phyloP scores from a whole-genome alignment of 2,888 invertebrate species.

The Pheosia gnoma region DNA sequence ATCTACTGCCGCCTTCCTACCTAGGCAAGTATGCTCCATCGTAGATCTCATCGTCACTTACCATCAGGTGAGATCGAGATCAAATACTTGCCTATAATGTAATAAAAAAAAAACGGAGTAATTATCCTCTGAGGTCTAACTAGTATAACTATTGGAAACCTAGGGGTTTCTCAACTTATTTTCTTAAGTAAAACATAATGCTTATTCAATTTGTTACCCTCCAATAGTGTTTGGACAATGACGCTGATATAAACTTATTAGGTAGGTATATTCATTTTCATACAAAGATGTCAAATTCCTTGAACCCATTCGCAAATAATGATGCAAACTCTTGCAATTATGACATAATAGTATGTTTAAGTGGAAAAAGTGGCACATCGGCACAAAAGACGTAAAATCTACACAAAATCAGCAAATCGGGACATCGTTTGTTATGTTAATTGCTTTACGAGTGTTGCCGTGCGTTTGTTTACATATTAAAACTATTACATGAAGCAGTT shows the following conservation, averaged over 20 bases:
- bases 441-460: constrained; percentile 25
- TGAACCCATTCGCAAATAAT: neutral
- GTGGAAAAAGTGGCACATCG: constrained; percentile 8
- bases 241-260: neutral
- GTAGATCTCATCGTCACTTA: too few species aligned
- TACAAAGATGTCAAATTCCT: neutral
- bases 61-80: too few species aligned
- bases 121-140: too few species aligned
- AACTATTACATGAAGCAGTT: constrained; percentile 7
- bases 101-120: too few species aligned
- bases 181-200: too few species aligned
- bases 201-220: too few species aligned
- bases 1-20: too few species aligned
- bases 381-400: constrained; percentile 18
- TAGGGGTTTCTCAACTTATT: too few species aligned
- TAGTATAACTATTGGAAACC: too few species aligned
- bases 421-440: constrained; percentile 46
- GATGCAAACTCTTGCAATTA: constrained; percentile 3
- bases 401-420: constrained; percentile 41
- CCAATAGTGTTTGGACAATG: too few species aligned
- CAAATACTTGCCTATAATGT: too few species aligned
- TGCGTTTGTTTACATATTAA: constrained; percentile 17
- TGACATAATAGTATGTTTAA: neutral
- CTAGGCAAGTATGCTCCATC: too few species aligned
- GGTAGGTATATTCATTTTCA: neutral